Evolutionary conservation across 2,113 vertebrate species (phyloP), one percentile per base, ranked within the genome.

Genomic region (Nycticebus coucang): DNA sequence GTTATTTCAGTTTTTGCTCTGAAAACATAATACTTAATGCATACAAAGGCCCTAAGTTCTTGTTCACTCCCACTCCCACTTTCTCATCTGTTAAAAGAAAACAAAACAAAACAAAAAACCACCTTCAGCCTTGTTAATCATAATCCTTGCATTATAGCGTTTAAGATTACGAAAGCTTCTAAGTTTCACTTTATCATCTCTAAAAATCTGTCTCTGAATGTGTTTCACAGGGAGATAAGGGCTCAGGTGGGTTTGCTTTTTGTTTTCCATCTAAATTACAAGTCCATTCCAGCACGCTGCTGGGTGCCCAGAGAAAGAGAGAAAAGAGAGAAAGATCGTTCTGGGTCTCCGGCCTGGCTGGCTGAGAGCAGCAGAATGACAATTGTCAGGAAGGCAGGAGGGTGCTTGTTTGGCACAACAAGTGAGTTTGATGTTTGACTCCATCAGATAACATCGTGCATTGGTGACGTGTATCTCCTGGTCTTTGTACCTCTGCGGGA

Each of bases 81-180:
- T 97, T 95, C 96, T 79, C 8, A 35, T 78, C 53, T 37, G 59
- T 53, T 11, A 79, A 71, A 30, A n/a, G n/a, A n/a, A 41, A 59
- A 82, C 87, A 86, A 87, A 64, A 66, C 86, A 87, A 69, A 66
- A 82, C 45, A 41, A 41, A 41, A 41, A 41, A 41, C 41, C 41
- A 84, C 18, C 87, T 69, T 84, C 35, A 60, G 50, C 33, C 19
- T 64, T 84, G 10, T 83, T 75, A 57, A 41, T 95, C 1, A 2
- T 86, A 75, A 60, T 88, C 28, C 19, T 81, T 26, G 26, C 89
- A 19, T 81, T 92, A 62, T 19, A 4, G 28, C 4, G 78, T 95
- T 97, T 97, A 62, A 81, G 9, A 60, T 50, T 50, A 95, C 66
- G 78, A 95, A 94, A 94, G 74, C 22, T 62, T 96, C 30, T 87